phyloP scores from a whole-genome alignment of 2,113 vertebrate species.

The Nothoprocta pentlandii region DNA sequence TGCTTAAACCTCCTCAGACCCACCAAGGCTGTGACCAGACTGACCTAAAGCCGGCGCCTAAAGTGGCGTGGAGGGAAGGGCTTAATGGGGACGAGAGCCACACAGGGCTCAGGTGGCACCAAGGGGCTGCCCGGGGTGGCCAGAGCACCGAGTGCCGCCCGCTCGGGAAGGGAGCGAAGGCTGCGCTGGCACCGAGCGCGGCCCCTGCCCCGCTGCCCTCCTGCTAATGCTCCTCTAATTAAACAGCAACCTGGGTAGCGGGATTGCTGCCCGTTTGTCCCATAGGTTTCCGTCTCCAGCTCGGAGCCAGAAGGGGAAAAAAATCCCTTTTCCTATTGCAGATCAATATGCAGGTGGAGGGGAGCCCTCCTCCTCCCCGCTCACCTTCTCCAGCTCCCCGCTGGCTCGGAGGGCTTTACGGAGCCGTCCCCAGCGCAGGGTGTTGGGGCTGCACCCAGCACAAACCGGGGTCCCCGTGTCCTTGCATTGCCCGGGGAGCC shows the following conservation, averaged over 20 bases:
- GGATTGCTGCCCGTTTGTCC: conserved; percentile 35
- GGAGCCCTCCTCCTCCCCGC: background rate
- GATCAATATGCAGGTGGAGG: background rate
- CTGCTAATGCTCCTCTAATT: conserved; percentile 27
- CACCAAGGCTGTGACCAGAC: background rate
- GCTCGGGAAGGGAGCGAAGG: conserved; percentile 27
- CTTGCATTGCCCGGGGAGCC: no score
- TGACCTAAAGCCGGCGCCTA: background rate
- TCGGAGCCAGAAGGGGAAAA: background rate
- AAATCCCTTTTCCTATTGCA: background rate
- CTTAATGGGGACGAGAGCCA: background rate
- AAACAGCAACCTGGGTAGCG: conserved; percentile 35
- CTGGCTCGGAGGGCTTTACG: background rate
- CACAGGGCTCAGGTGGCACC: background rate
- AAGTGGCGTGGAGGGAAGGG: background rate
- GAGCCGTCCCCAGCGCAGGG: background rate
- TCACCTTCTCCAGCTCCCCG: background rate
- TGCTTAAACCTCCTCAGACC: background rate
- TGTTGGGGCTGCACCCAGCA: background rate
- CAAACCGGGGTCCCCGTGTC: background rate
- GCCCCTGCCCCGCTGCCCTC: conserved; percentile 26
- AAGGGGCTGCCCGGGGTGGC: background rate
- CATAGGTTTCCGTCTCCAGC: background rate
- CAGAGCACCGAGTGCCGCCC: no score
- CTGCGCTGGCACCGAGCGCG: background rate